Evolutionary conservation across 2,113 vertebrate genomes (phyloP).

Genomic region (Lamprologus callipterus): DNA sequence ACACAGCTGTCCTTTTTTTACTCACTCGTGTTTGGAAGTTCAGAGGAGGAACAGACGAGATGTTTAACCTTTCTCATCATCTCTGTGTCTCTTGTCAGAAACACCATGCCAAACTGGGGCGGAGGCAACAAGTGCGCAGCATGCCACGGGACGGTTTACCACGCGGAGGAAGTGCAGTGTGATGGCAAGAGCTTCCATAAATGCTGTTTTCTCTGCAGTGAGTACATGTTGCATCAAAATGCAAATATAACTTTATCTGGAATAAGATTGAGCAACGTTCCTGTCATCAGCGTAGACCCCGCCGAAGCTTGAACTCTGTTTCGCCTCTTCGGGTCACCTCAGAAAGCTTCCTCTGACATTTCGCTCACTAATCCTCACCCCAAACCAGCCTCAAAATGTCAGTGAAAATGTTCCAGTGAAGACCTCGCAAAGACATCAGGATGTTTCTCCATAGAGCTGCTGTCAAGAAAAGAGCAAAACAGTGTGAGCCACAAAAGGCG

Average conservation of each 20-base stretch:
- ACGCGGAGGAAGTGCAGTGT: conserved; percentile 92
- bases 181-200: conserved; percentile 90
- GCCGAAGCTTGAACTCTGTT: neutral
- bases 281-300: neutral
- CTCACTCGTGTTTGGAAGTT: neutral
- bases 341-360: neutral
- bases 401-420: neutral
- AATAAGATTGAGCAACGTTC: neutral
- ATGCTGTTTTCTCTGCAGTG: conserved; percentile 93
- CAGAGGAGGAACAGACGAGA: neutral
- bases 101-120: conserved; percentile 90
- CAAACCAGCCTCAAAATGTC: neutral
- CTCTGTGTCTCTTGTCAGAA: conserved; percentile 14
- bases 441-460: neutral
- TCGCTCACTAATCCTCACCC: neutral
- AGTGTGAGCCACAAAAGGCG: neutral
- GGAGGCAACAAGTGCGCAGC: conserved; percentile 87
- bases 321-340: neutral
- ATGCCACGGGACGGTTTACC: conserved; percentile 84
- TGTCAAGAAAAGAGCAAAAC: neutral
- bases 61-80: neutral
- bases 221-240: conserved; percentile 58
- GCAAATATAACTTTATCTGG: neutral
- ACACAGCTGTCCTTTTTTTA: neutral
- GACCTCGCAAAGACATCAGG: neutral